Percentiles rank a stretch among this genome's conserved stretches.
These are phyloP conservation scores for Todiramphus saurophagus DNA, from an alignment of 2,113 vertebrate species.

Conservation along the genomic window DNA sequence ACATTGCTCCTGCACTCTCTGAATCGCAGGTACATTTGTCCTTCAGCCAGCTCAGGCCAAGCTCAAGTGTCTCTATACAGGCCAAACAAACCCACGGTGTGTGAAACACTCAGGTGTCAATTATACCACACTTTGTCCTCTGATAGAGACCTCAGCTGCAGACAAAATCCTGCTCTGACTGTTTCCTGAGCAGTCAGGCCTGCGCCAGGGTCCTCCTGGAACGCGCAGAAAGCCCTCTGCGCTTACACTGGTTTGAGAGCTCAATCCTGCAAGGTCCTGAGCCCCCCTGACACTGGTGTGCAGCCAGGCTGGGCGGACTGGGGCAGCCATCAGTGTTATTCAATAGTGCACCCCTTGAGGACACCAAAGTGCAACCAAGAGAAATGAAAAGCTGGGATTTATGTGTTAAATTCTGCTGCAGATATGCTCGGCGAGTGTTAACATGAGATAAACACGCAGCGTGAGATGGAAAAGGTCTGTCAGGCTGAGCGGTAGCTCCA, in stretches of 20 bases:
- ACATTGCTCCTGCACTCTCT: neutral
- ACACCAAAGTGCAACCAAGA: neutral
- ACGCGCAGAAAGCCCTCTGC: neutral
- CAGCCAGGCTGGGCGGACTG: neutral
- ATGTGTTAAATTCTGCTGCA: neutral
- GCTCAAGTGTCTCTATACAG: neutral
- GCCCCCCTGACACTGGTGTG: fast-evolving
- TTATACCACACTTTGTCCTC: neutral
- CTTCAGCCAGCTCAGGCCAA: neutral
- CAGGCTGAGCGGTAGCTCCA: neutral
- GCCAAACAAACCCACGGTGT: neutral
- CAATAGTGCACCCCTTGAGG: neutral
- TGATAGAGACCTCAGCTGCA: neutral
- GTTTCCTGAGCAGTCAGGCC: neutral
- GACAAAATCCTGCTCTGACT: neutral
- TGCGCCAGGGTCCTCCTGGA: neutral
- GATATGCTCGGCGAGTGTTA: neutral
- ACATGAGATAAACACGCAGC: neutral
- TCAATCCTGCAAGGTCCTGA: neutral
- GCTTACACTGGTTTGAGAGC: neutral
- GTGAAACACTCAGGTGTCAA: neutral
- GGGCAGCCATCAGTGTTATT: neutral
- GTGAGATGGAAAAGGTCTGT: neutral
- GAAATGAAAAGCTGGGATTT: neutral
- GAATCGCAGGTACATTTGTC: neutral